Base-by-base conservation (phyloP, 2,888 invertebrate species). In the Dryocosmus kuriphilus region DNA sequence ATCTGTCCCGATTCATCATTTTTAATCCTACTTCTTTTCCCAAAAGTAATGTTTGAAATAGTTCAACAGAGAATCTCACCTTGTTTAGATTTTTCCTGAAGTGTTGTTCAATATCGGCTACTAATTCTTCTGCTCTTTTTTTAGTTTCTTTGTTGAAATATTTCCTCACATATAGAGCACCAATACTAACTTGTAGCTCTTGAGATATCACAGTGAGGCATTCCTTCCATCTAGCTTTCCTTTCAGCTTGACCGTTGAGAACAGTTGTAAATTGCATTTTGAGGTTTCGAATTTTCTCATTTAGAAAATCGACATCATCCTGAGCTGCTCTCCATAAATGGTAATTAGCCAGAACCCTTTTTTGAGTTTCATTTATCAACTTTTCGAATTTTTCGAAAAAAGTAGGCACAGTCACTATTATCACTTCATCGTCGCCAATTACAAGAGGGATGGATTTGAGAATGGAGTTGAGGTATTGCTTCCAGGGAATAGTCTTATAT, bases 111-210 rank as follows among this genome's bases (percentile, higher is more conserved):
- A n/a, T n/a, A n/a, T n/a, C n/a, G n/a, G n/a, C n/a, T n/a, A n/a
- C n/a, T n/a, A n/a, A n/a, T n/a, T n/a, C n/a, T n/a, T n/a, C n/a
- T n/a, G n/a, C n/a, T n/a, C n/a, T n/a, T n/a, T n/a, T n/a, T n/a
- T n/a, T n/a, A n/a, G n/a, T n/a, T n/a, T n/a, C n/a, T n/a, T n/a
- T n/a, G n/a, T n/a, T n/a, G 92, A 98, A 98, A 90, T 96, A 96
- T 89, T 96, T 96, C 77, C 96, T 94, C 8, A 98, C 97, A 92
- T 98, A 98, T 9, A 97, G 93, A 19, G 97, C 96, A 51, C 97
- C 97, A 55, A 96, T 94, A 22, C 96, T 95, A 78, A 95, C 94
- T 19, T 95, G 94, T 91, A 96, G 93, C 89, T 95, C 96, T 88
- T 95, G 95, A 81, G 96, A 94, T 38, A 95, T 94, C 19, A 96